Evolutionary conservation across 2,113 vertebrate genomes (phyloP).

Genomic region (Acrocephalus arundinaceus): DNA sequence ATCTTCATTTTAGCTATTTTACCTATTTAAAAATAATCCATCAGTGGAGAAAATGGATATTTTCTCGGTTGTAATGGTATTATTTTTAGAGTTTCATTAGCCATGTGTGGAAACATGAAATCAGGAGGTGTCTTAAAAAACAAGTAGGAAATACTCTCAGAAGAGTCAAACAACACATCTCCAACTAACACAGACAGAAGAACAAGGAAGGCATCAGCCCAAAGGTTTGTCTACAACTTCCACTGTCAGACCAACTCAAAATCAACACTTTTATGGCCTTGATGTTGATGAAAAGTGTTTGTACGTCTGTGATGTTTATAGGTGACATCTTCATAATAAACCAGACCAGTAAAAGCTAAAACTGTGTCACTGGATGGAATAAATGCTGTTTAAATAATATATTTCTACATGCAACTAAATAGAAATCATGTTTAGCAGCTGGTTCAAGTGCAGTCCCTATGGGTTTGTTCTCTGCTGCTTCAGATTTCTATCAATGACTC

Average conservation of each 20-base stretch:
- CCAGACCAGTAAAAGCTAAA: not conserved
- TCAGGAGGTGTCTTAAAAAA: not conserved
- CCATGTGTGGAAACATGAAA: not conserved
- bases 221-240: not conserved
- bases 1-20: conserved; percentile 21
- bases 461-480: not conserved
- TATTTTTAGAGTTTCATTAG: not conserved
- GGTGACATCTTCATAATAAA: not conserved
- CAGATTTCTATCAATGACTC: not conserved
- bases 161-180: not conserved
- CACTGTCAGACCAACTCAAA: not conserved
- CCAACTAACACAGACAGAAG: not conserved
- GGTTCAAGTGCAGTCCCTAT: not conserved
- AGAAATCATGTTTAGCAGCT: not conserved
- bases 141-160: not conserved
- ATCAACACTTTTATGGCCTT: not conserved
- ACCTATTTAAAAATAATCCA: not conserved
- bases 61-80: not conserved
- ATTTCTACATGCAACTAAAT: not conserved
- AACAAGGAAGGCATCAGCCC: not conserved
- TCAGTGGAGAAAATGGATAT: not conserved
- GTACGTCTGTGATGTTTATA: not conserved
- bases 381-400: not conserved
- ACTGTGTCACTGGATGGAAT: not conserved
- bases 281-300: not conserved